Conservation (phyloP, 2,888 invertebrate species). For the Oligia latruncula region DNA sequence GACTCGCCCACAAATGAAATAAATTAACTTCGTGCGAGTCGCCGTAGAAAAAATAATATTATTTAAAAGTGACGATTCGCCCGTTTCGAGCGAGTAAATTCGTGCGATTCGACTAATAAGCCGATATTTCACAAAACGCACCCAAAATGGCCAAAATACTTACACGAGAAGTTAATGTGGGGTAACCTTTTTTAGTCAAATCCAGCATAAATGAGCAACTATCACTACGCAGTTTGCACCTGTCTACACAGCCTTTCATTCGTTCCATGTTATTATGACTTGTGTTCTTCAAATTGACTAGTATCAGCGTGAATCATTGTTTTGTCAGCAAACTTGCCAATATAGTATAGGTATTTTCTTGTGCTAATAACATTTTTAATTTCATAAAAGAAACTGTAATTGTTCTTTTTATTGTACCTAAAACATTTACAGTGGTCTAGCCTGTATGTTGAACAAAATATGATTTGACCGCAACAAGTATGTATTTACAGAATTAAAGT, state of each 20-base stretch:
- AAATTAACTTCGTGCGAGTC: too few species aligned
- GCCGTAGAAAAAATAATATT: too few species aligned
- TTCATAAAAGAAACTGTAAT: slow-evolving; percentile 24
- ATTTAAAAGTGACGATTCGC: too few species aligned
- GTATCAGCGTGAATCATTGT: slow-evolving; percentile 31
- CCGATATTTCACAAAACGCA: background rate
- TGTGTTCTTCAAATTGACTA: slow-evolving; percentile 6
- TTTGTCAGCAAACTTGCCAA: slow-evolving; percentile 12
- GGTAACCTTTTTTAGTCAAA: background rate
- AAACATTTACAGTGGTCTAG: background rate
- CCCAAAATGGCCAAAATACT: background rate
- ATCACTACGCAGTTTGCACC: background rate
- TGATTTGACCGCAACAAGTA: too few species aligned
- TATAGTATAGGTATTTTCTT: slow-evolving; percentile 18
- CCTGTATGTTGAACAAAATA: too few species aligned
- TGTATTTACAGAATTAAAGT: too few species aligned
- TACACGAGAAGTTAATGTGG: background rate
- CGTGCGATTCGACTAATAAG: too few species aligned
- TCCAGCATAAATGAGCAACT: background rate
- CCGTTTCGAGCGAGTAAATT: too few species aligned
- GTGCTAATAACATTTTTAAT: slow-evolving; percentile 17
- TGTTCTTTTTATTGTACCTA: slow-evolving; percentile 18
- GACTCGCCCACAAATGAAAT: too few species aligned
- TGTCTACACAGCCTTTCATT: slow-evolving; percentile 21
- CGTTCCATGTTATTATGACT: slow-evolving; percentile 8